Conservation (phyloP, 2,797 vertebrate genomes). For the Chaetophractus vellerosus region DNA sequence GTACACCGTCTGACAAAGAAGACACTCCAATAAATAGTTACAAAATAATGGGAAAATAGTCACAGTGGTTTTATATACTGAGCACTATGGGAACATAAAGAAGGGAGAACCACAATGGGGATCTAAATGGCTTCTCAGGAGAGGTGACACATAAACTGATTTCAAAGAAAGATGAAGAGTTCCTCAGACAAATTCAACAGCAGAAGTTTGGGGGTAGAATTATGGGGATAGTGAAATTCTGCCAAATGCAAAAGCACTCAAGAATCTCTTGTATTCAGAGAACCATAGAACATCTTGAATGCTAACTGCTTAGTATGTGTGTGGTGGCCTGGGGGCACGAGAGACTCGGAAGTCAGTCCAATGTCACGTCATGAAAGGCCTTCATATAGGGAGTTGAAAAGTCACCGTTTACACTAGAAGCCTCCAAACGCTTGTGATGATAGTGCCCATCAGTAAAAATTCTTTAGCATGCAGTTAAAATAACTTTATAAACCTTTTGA, state of each 20-base stretch:
- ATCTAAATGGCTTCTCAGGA: background rate
- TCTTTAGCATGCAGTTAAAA: background rate
- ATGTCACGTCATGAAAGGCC: background rate
- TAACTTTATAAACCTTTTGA: background rate
- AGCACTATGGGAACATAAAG: background rate
- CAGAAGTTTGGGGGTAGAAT: background rate
- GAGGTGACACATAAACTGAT: background rate
- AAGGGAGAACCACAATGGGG: background rate
- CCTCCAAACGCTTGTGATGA: background rate
- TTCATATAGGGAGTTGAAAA: background rate
- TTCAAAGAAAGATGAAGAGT: background rate
- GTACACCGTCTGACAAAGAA: no score
- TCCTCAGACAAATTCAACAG: background rate
- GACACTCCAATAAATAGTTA: no score
- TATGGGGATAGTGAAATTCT: background rate
- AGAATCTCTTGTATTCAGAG: background rate
- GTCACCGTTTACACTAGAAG: background rate
- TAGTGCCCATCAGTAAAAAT: background rate
- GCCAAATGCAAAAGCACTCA: background rate
- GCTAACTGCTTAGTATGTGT: background rate
- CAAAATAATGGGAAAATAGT: no score
- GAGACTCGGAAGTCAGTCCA: background rate
- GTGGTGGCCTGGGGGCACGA: no score
- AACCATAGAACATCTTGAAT: background rate
- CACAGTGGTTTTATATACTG: background rate